These are phyloP conservation scores for Nebria salina DNA, from an alignment of 2,888 invertebrate species.

Conservation along the genomic window DNA sequence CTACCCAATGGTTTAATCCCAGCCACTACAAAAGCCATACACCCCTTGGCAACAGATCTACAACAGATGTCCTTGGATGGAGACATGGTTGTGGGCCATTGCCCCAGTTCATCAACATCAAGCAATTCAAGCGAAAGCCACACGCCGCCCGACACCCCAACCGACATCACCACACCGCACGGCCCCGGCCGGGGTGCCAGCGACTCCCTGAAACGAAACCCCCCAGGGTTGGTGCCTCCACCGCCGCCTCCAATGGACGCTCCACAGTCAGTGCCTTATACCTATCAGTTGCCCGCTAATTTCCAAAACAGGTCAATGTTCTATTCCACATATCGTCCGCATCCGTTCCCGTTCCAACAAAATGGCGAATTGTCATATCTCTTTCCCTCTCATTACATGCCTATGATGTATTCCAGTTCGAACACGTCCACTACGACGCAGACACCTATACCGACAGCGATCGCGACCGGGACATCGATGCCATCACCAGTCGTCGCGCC, in stretches of 20 bases:
- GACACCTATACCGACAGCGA: conserved; percentile 54
- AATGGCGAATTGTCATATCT: conserved; percentile 66
- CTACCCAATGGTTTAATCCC: conserved; percentile 58
- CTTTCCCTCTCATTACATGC: conserved; percentile 58
- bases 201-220: conserved; percentile 52
- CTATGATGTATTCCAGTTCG: conserved; percentile 59
- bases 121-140: conserved; percentile 66
- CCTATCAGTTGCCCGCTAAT: conserved; percentile 47
- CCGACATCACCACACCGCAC: conserved; percentile 58
- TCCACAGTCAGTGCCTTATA: conserved; percentile 57
- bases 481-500: conserved; percentile 56
- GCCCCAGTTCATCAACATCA: conserved; percentile 65
- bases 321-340: conserved; percentile 57
- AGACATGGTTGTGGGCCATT: conserved; percentile 62
- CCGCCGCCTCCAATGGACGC: conserved; percentile 55
- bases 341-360: conserved; percentile 62
- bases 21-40: conserved; percentile 45
- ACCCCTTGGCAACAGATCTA: conserved; percentile 56
- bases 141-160: conserved; percentile 69
- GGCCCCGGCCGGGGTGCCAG: conserved; percentile 55
- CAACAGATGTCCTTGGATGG: conserved; percentile 64
- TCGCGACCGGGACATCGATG: too few relatives aligned
- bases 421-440: conserved; percentile 49
- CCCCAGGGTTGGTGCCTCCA: conserved; percentile 51
- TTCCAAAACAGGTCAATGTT: conserved; percentile 55